phyloP scores from a whole-genome alignment of 2,888 invertebrate genomes.

The Entomobrya multifasciata region DNA sequence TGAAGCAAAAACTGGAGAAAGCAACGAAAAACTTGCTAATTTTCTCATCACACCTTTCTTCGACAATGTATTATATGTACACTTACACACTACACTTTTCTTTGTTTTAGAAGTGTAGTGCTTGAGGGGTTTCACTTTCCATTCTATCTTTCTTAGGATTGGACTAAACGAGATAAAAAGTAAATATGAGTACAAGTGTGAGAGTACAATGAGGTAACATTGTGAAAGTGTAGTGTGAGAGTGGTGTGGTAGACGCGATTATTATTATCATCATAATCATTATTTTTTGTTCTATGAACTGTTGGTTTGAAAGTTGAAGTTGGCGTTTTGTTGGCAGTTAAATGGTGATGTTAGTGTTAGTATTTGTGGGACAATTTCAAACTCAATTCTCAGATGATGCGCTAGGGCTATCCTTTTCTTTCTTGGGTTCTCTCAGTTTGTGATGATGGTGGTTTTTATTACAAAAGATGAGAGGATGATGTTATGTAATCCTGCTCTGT shows the following conservation, averaged over 20 bases:
- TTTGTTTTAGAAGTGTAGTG: not conserved
- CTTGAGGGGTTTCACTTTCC: conserved; percentile 42
- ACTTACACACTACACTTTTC: too few relatives aligned
- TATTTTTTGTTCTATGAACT: not conserved
- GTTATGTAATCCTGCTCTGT: not conserved
- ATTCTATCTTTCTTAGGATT: too few relatives aligned
- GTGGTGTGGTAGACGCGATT: not conserved
- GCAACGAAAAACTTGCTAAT: conserved; percentile 57
- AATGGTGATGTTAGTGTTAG: conserved; percentile 13
- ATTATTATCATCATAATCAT: conserved; percentile 42
- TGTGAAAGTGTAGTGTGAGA: not conserved
- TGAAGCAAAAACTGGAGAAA: conserved; percentile 14
- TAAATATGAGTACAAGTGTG: conserved; percentile 12
- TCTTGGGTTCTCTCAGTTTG: not conserved
- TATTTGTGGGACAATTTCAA: conserved; percentile 1
- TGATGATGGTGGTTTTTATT: not conserved
- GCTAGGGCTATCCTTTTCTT: not conserved
- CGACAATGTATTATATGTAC: not conserved
- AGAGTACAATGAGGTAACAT: conserved; percentile 1
- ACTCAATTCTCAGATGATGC: conserved; percentile 1
- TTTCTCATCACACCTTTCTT: conserved; percentile 56
- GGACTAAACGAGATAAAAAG: not conserved
- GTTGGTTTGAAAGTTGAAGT: too few relatives aligned
- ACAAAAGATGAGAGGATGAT: not conserved
- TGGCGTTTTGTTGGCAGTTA: too few relatives aligned